Base-by-base conservation (phyloP, 2,797 vertebrate genomes). In the Spinus pinus region DNA sequence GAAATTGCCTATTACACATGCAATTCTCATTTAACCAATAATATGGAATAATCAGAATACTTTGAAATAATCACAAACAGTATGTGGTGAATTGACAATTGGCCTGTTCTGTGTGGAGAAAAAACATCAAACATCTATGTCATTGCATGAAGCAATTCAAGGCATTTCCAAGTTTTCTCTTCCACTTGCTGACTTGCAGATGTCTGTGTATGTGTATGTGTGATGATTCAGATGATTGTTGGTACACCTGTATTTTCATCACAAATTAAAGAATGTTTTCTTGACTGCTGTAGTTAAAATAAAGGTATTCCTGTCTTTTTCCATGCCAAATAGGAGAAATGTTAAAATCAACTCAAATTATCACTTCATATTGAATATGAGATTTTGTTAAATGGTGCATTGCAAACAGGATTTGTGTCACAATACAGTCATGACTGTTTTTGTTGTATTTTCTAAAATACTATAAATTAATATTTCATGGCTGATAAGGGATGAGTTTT, bases 1-100 rank as follows among this genome's bases (percentile, higher is more conserved):
- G 70, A 94, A 83, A 39, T 81, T 88, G 27, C 46, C 61, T 56
- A 33, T 23, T n/a, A 42, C 4, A 5, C 16, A 4, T 61, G 9
- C 28, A 81, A 37, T 83, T 90, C 61, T 94, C 57, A 37, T 65
- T 49, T 69, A 86, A 74, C 58, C 58, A 91, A 27, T 84, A 86
- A 69, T 58, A 71, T 18, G 14, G 27, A 88, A 85, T 80, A 66
- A 92, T 87, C 44, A 89, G 57, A 87, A 73, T 85, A 49, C 41
- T 89, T 82, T 64, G 17, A 81, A 87, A 74, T 73, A 77, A 53
- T 75, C 10, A 21, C 33, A 78, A 69, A 69, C 13, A 4, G 10
- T 73, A 42, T 14, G 7, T 28, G n/a, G 11, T 60, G 49, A 88
- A 89, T 67, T 88, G 66, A 51, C 25, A 86, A 35, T 39, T 65